Percentiles rank a stretch among this genome's conserved stretches.
Conservation (phyloP, 92 coral and sea anemone genomes). For the Paramuricea clavata region DNA sequence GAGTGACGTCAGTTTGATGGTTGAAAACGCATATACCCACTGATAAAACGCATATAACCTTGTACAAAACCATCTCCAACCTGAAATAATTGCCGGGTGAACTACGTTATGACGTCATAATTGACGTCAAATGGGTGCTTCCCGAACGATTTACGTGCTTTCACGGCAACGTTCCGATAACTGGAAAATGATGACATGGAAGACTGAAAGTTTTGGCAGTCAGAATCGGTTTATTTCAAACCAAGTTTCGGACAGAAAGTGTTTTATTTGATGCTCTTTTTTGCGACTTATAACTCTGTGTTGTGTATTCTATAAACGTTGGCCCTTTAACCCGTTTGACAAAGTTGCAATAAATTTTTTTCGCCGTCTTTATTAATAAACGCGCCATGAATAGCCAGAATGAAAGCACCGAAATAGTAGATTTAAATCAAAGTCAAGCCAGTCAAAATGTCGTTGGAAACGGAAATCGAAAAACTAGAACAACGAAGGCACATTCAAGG, state of each 20-base stretch:
- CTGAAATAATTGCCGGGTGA: no score
- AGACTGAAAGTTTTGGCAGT: no score
- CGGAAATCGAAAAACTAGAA: neutral
- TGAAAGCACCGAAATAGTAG: neutral
- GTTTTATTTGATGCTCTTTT: neutral
- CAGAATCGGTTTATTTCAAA: constrained; percentile 6
- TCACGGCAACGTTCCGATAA: neutral
- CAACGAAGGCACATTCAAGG: constrained; percentile 13
- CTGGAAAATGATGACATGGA: no score
- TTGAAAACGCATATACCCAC: no score
- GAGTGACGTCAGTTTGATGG: no score
- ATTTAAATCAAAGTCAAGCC: constrained; percentile 12
- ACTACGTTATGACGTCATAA: neutral
- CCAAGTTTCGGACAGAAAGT: no score
- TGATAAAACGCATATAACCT: no score
- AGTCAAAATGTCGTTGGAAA: neutral
- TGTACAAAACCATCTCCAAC: no score
- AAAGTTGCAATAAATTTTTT: neutral
- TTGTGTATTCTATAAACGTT: neutral
- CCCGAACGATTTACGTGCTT: neutral
- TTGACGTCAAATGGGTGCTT: neutral
- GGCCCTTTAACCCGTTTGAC: neutral
- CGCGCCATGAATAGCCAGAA: constrained; percentile 1
- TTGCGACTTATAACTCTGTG: neutral
- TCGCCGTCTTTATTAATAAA: neutral